Conservation (phyloP, 2,888 invertebrate genomes). For the Drosophila yooni region DNA sequence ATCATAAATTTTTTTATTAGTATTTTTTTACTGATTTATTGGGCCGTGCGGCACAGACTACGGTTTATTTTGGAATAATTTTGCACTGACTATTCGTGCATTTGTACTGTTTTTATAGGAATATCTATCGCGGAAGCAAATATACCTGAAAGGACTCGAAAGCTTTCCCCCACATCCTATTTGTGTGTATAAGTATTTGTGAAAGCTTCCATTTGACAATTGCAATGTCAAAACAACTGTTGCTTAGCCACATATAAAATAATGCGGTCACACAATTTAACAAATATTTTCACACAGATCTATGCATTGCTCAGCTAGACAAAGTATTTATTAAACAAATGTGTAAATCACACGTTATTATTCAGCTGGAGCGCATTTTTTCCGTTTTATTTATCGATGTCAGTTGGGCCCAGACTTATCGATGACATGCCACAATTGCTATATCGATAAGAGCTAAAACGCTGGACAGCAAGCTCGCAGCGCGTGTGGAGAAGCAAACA, state of each 20-base stretch:
- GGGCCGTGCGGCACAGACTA: conserved; percentile 29
- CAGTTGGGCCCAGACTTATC: neutral
- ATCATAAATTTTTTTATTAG: neutral
- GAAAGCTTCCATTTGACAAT: conserved; percentile 50
- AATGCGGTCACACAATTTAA: neutral
- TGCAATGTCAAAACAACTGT: conserved; percentile 59
- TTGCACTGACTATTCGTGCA: conserved; percentile 22
- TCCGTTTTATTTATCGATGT: conserved; percentile 33
- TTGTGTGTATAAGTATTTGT: conserved; percentile 51
- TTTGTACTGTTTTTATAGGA: conserved; percentile 42
- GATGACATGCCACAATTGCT: conserved; percentile 8
- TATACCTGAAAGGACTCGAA: conserved; percentile 49
- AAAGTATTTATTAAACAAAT: neutral
- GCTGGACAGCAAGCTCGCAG: conserved; percentile 14
- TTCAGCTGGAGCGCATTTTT: neutral
- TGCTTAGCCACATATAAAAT: conserved; percentile 29
- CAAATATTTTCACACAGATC: neutral
- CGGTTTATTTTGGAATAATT: conserved; percentile 31
- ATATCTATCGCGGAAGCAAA: conserved; percentile 33
- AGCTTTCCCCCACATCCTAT: conserved; percentile 51
- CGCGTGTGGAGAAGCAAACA: neutral
- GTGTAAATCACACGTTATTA: neutral
- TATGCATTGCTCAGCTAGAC: neutral
- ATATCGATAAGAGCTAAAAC: conserved; percentile 32
- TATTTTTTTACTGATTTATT: conserved; percentile 2